Base-by-base conservation (phyloP, 2,113 vertebrate genomes). In the Chloropsis hardwickii region DNA sequence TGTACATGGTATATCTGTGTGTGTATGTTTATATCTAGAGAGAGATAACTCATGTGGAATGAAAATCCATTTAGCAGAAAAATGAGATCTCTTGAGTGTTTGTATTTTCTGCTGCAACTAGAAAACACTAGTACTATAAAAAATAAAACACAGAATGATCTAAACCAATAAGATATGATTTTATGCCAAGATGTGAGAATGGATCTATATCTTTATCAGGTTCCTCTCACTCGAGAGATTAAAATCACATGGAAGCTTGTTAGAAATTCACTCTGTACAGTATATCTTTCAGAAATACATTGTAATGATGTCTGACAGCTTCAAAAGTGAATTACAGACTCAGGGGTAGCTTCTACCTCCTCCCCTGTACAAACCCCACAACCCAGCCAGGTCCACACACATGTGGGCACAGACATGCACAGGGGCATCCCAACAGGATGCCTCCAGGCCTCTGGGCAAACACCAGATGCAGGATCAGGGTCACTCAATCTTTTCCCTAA, bases 121-220 rank as follows among this genome's bases (percentile, higher is more conserved):
- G 93, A 97, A 97, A 97, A 97, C 96, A 97, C 84, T 91, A 87
- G 94, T 93, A 93, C 66, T 88, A 85, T 91, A 70, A 92, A 86
- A 94, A 95, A 93, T 31, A 95, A 95, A 88, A 77, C 88, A 90
- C 51, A 31, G 88, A 90, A 92, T 97, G 89, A 96, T 97, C 84
- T 96, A 96, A 97, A 97, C 94, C 94, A 97, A 95, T 97, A 97
- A 96, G 96, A 95, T 92, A 97, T 95, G 96, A 97, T 97, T 97
- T 96, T 97, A 96, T 96, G 96, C 97, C 95, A 94, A 87, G 84
- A 94, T 92, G 85, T 92, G 92, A 97, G 91, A 96, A 97, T 81
- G 85, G 94, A 97, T 97, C 95, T 97, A 96, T 97, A 96, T 96
- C 97, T 97, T 97, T 97, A 97, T 97, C 95, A 97, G 85, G 93